These are phyloP conservation scores for Drosophila biarmipes DNA, from an alignment of 1,140 invertebrate genomes.

Conservation along the genomic window DNA sequence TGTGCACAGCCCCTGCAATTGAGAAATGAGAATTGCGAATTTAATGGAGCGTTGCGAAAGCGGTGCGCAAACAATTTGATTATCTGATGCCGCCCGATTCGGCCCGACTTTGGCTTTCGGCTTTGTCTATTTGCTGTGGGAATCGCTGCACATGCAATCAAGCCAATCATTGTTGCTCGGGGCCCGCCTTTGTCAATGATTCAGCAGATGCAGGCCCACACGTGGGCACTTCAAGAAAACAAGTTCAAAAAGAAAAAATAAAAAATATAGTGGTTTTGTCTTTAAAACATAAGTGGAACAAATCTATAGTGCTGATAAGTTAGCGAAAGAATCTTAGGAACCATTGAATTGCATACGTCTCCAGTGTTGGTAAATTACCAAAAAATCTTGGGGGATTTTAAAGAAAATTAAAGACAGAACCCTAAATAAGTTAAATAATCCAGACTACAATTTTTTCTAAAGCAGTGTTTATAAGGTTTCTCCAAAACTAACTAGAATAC, in stretches of 20 bases:
- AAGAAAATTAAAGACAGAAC: too few relatives aligned
- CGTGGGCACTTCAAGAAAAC: conserved; percentile 38
- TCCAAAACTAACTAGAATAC: too few relatives aligned
- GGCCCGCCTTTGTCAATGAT: conserved; percentile 48
- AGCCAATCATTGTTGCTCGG: conserved; percentile 28
- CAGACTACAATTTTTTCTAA: too few relatives aligned
- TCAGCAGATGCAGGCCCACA: conserved; percentile 51
- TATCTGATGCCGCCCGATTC: conserved; percentile 45
- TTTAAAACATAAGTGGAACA: too few relatives aligned
- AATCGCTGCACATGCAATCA: conserved; percentile 70
- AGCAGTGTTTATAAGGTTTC: too few relatives aligned
- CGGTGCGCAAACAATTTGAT: conserved; percentile 64
- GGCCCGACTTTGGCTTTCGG: conserved; percentile 12
- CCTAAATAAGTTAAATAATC: too few relatives aligned
- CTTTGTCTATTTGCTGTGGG: conserved; percentile 54
- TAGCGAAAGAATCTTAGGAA: too few relatives aligned
- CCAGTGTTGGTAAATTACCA: too few relatives aligned
- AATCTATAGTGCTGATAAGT: too few relatives aligned
- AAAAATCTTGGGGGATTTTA: too few relatives aligned
- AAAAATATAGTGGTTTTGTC: too few relatives aligned
- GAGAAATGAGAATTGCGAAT: conserved; percentile 57
- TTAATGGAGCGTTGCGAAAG: conserved; percentile 77
- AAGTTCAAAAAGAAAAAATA: not conserved
- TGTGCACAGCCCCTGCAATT: conserved; percentile 39
- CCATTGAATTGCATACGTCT: too few relatives aligned